Conservation (phyloP, 2,113 vertebrate species). For the Apeltes quadracus region DNA sequence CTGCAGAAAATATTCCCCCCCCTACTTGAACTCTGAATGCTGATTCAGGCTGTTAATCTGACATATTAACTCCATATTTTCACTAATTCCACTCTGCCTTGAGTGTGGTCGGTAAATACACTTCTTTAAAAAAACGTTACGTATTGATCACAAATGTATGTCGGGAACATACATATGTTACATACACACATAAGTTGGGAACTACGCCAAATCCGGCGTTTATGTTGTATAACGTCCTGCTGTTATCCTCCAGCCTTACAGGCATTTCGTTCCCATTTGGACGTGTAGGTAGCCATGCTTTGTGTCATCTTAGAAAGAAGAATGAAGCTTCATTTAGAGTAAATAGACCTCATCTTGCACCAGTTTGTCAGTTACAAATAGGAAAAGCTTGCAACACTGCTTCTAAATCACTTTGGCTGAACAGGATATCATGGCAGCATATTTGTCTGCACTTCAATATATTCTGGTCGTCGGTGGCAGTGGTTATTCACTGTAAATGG, state of each 20-base stretch:
- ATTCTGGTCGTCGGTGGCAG: conserved; percentile 21
- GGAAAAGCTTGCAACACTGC: conserved; percentile 21
- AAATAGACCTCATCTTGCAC: conserved; percentile 19
- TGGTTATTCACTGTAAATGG: conserved; percentile 34
- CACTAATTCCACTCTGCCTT: conserved; percentile 58
- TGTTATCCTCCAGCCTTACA: conserved; percentile 17
- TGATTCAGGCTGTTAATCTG: conserved; percentile 77
- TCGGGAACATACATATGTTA: no score
- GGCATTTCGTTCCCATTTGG: conserved; percentile 2
- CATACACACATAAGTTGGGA: background rate
- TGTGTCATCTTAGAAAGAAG: conserved; percentile 16
- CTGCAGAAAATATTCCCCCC: conserved; percentile 30
- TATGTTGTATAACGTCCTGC: conserved; percentile 16
- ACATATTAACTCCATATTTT: conserved; percentile 75
- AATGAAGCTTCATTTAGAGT: conserved; percentile 23
- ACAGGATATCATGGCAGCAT: background rate
- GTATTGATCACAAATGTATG: conserved; percentile 14
- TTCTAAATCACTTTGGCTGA: conserved; percentile 26
- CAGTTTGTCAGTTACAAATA: conserved; percentile 18
- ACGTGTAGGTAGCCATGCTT: conserved; percentile 35
- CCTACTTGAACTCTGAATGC: conserved; percentile 63
- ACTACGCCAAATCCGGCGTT: background rate
- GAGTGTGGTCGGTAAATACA: background rate
- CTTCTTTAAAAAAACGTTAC: background rate
- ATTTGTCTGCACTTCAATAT: conserved; percentile 29